phyloP scores from a whole-genome alignment of 2,888 invertebrate species.

The Drosophila merina region DNA sequence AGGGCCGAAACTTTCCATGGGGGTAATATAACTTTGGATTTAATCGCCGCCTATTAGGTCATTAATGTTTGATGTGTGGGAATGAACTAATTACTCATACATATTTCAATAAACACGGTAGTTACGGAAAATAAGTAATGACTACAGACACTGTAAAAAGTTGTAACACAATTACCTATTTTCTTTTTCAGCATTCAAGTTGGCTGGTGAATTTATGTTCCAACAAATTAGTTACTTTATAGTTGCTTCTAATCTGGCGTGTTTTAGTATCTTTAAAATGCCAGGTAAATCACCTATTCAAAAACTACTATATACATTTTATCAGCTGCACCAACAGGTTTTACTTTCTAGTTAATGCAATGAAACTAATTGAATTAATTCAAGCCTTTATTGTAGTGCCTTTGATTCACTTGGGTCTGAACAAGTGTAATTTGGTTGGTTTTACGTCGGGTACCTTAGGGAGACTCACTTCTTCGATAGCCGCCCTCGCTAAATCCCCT shows the following conservation, averaged over 20 bases:
- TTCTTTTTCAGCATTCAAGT: too few species aligned
- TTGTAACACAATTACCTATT: too few species aligned
- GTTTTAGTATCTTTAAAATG: too few species aligned
- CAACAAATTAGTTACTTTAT: too few species aligned
- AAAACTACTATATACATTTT: too few species aligned
- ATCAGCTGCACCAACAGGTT: not conserved
- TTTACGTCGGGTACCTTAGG: constrained; percentile 5
- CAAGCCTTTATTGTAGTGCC: not conserved
- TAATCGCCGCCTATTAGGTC: constrained; percentile 1
- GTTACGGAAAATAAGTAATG: not conserved
- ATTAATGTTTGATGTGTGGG: not conserved
- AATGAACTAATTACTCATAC: constrained; percentile 14
- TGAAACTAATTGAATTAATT: constrained; percentile 1
- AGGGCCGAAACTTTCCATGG: constrained; percentile 4
- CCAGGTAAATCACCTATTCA: too few species aligned
- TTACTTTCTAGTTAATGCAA: constrained; percentile 6
- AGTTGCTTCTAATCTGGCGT: too few species aligned
- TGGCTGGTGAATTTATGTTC: too few species aligned
- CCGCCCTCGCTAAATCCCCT: constrained; percentile 4
- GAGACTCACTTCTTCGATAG: constrained; percentile 7
- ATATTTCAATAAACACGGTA: constrained; percentile 4
- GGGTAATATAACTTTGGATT: not conserved
- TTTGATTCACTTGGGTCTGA: not conserved
- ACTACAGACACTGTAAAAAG: not conserved
- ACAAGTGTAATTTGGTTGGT: constrained; percentile 4